phyloP scores from a whole-genome alignment of 2,888 invertebrate species.

The Brassicogethes aeneus region DNA sequence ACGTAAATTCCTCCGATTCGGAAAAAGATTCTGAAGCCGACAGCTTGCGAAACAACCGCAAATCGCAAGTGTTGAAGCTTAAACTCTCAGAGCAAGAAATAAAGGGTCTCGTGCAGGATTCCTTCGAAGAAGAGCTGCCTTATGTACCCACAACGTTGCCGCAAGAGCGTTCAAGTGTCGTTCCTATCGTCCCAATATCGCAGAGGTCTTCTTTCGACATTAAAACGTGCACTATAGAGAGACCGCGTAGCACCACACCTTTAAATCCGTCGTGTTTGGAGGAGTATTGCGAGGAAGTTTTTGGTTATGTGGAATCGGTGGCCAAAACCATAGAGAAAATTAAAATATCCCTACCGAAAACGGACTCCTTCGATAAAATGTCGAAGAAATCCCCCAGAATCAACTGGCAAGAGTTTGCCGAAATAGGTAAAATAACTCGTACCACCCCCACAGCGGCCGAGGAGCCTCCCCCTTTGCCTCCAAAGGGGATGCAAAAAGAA shows the following conservation, averaged over 20 bases:
- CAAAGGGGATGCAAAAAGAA: slow-evolving; percentile 41
- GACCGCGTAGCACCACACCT: slow-evolving; percentile 67
- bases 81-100: slow-evolving; percentile 55
- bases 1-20: slow-evolving; percentile 58
- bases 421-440: slow-evolving; percentile 45
- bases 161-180: slow-evolving; percentile 69
- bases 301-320: slow-evolving; percentile 27
- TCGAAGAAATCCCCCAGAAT: slow-evolving; percentile 30
- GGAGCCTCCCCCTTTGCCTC: slow-evolving; percentile 42
- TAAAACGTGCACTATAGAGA: slow-evolving; percentile 61
- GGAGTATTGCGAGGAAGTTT: slow-evolving; percentile 51
- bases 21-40: slow-evolving; percentile 58
- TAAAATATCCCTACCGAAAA: slow-evolving; percentile 55
- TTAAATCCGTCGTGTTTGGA: slow-evolving; percentile 62
- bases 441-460: slow-evolving; percentile 10
- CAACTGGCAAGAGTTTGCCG: slow-evolving; percentile 55
- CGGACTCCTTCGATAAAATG: slow-evolving; percentile 29
- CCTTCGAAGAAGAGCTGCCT: slow-evolving; percentile 76
- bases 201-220: slow-evolving; percentile 54
- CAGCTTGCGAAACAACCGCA: slow-evolving; percentile 1
- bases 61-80: slow-evolving; percentile 1
- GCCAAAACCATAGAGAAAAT: slow-evolving; percentile 50
- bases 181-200: slow-evolving; percentile 73
- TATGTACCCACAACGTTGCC: slow-evolving; percentile 87
- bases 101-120: slow-evolving; percentile 69